A percentile compares a stretch with the other conserved stretches of the same genome.
phyloP scores from a whole-genome alignment of 2,113 vertebrate genomes.

The Picathartes gymnocephalus region DNA sequence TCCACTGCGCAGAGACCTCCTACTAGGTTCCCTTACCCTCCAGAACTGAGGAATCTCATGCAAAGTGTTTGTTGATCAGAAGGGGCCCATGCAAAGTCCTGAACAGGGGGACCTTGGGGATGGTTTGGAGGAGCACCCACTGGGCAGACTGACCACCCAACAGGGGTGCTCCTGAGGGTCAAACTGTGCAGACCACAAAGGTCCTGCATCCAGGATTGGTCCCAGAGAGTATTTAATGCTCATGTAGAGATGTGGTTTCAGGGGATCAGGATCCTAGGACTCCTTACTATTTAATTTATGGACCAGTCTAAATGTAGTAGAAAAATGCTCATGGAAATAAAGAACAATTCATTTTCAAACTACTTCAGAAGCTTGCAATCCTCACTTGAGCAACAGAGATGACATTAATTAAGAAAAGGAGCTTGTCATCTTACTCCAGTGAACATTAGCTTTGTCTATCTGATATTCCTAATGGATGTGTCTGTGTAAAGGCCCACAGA shows the following conservation, averaged over 20 bases:
- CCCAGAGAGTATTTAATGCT: neutral
- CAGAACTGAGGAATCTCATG: neutral
- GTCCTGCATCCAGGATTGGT: neutral
- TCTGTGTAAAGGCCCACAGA: constrained; percentile 37
- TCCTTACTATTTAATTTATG: neutral
- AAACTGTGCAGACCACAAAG: neutral
- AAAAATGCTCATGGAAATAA: neutral
- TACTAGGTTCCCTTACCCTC: neutral
- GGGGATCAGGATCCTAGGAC: neutral
- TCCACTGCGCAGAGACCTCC: neutral
- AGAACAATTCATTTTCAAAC: neutral
- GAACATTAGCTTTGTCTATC: constrained; percentile 21
- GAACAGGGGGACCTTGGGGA: neutral
- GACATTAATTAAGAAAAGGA: constrained; percentile 33
- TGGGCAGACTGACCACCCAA: neutral
- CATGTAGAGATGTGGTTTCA: neutral
- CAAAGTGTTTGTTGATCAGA: neutral
- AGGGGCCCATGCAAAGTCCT: neutral
- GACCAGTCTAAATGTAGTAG: neutral
- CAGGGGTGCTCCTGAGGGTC: neutral
- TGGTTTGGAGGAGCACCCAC: fast-evolving
- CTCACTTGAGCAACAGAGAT: neutral
- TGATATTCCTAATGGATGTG: constrained; percentile 46
- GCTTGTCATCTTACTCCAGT: neutral
- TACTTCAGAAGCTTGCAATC: neutral